Evolutionary conservation across 1,140 invertebrate species (phyloP), one percentile per base, ranked within the genome.

Genomic region (Calephelis nemesis): DNA sequence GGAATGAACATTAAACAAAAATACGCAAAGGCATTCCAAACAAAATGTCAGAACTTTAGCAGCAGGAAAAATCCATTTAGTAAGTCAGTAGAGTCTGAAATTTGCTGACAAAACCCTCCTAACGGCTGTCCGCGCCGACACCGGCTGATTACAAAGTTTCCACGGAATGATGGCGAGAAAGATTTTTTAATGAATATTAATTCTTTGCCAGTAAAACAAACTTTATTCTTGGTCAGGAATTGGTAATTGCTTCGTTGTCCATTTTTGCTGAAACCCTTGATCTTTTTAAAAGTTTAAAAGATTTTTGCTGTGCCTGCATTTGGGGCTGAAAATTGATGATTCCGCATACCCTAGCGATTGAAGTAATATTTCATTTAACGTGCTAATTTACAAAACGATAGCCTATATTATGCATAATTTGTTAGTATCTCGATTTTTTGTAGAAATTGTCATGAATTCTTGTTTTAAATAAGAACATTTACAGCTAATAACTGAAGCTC

Each of bases 171-270:
- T 85, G 85, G 78, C 83, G 82, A 72, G 78, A 84, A 85, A 87
- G 82, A 88, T 90, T 90, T 89, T 89, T 90, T 90, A 90, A 90
- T 90, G 86, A 90, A 90, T 90, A 88, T 88, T 90, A 90, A 90
- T 89, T 87, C 82, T 77, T 79, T 78, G 77, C 80, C 79, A 83
- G 84, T 85, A 88, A 86, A 89, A 88, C 84, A 88, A 88, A 90
- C 78, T 88, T 88, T 90, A 79, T 76, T 85, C 74, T 82, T 73
- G 65, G 67, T 75, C 75, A 85, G 72, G 82, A 84, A 87, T 88
- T 81, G 79, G 82, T 90, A 88, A 89, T 88, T 86, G 84, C 82
- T 82, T 79, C 82, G 79, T 82, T 88, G 86, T 86, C 81, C 80
- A 82, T 82, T 84, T 80, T 78, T 72, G 75, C 71, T 78, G 83